Evolutionary conservation across 1,140 invertebrate species (phyloP), one percentile per base, ranked within the genome.

Genomic region (Drosophila cardini): DNA sequence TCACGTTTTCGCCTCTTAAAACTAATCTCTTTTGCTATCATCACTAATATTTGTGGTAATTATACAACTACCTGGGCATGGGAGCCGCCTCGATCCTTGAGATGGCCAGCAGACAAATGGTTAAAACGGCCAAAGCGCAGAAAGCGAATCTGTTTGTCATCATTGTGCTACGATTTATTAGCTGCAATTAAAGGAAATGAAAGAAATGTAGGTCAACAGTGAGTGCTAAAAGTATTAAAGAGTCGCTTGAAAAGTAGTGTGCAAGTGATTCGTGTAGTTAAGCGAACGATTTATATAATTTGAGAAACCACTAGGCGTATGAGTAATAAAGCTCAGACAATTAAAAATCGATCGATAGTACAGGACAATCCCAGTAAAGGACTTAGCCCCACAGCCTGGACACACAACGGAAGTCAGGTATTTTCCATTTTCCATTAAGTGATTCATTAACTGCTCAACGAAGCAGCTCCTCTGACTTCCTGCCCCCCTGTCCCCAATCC

Each of bases 1-100:
- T 32, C 8, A 38, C 1, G 10, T 11, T 11, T 9, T 5, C 1
- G 4, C 36, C 2, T 11, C 9, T 5, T 38, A 38, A 40, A 40
- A 1, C n/a, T 40, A n/a, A 40, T 10, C n/a, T 3, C 4, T 4
- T 6, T 1, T 40, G 2, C 3, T 5, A 40, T 4, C 15, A 45
- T 45, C 42, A 15, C 26, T 34, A 21, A 34, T 7, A 0, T 15
- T 34, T n/a, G n/a, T n/a, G 60, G 50, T 43, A 58, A 64, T 65
- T 78, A 21, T 80, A 87, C 91, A 78, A 92, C 91, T 92, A 92
- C 91, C 91, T 92, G 89, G 91, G 91, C 91, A 91, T 92, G 62
- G 91, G 91, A 15, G 91, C 91, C 16, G 78, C 85, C 15, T 91
- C 85, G 42, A 67, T 76, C 63, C 72, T 78, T n/a, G 91, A 85